Base-by-base conservation (phyloP, 2,797 vertebrate species). In the Pygocentrus nattereri region DNA sequence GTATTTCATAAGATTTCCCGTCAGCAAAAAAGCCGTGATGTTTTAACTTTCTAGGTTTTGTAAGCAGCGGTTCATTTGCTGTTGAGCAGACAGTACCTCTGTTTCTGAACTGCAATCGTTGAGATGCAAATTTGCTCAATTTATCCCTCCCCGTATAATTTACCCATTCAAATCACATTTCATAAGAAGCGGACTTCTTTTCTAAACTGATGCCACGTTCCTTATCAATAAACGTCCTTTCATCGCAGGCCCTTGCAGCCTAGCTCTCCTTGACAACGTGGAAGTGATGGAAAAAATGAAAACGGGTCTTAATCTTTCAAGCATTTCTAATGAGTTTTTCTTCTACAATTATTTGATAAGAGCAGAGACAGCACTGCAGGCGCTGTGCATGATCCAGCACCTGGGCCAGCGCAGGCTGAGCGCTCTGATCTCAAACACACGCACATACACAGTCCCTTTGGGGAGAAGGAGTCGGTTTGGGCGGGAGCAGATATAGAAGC, bases 271-370 rank as follows among this genome's bases (percentile, higher is more conserved):
- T 87, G 82, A 85, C 79, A 88, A 90, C 89, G 86, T 92, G 89
- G 93, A 92, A 92, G 93, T 92, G 91, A 91, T 91, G 90, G 88
- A 90, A 83, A 78, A 82, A 88, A 90, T 91, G 91, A 84, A 78
- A 85, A 78, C 25, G 71, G 74, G 89, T 91, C 82, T 84, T 93
- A 95, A 95, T 95, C 93, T 95, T 90, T 93, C 92, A 93, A 94
- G 93, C 94, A 94, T 95, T 95, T 94, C 95, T 95, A 95, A 95
- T 95, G 93, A 95, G 93, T 95, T 95, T 95, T 94, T 94, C 94
- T 93, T 92, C 91, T 83, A 94, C 94, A 94, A 95, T 95, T 95
- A 95, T 95, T 94, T 95, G 94, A 95, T 95, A 95, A 95, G 93
- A 93, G 91, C 89, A 91, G 92, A 88, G 79, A 93, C 92, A 91